Evolutionary conservation across 2,113 vertebrate genomes (phyloP), one percentile per base, ranked within the genome.

Genomic region (Eleginops maclovinus): DNA sequence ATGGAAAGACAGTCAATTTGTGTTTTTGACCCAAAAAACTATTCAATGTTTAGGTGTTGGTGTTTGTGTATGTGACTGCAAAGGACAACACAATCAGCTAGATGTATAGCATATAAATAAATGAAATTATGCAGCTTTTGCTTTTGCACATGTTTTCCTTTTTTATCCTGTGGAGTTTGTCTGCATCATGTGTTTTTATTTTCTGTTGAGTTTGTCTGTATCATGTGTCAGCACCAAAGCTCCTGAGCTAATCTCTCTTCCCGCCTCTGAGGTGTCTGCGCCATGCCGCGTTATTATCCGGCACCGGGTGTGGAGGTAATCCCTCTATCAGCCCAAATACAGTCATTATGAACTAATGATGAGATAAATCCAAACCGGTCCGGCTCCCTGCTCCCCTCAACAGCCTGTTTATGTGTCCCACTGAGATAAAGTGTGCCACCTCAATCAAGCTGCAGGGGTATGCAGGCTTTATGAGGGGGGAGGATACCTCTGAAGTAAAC

Each of bases 241-340:
- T 51, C 54, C 65, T 9, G 72, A 82, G 75, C 66, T 85, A 74
- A 87, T 88, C 89, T 83, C 66, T 65, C 46, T 8, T 9, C 46
- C 65, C 60, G 49, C 54, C 4, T 50, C 22, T 22, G 63, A 87
- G 73, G 75, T 65, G 80, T 77, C 56, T 72, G 69, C 16, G 14
- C 49, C 0, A 14, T 53, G 65, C 63, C 22, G 60, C 49, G 81
- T 77, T 72, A 89, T 81, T 82, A 83, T 73, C 79, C 43, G 3
- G 19, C 40, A 16, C 68, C 3, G 24, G 9, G 60, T 69, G 66
- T 79, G 64, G 64, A 87, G 78, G 63, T 87, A 85, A 89, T 89
- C 88, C 84, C 78, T 68, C 76, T 77, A 85, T 88, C 83, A 78
- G 79, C 65, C 55, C 17, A 89, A 88, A 89, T 73, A 70, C 80